phyloP scores from a whole-genome alignment of 2,797 vertebrate species.

The Xenopus petersii region DNA sequence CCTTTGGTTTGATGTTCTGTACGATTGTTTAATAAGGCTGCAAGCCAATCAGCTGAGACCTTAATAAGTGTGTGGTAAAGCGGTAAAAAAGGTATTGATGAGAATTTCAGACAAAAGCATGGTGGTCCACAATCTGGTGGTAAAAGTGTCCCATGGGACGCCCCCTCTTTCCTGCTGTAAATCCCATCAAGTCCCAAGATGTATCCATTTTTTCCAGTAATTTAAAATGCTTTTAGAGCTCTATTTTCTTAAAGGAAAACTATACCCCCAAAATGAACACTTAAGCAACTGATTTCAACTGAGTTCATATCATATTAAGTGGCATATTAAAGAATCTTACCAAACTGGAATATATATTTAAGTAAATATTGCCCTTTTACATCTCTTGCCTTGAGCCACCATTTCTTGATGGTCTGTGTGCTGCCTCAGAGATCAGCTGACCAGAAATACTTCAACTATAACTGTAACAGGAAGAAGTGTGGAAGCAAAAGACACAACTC shows the following conservation, averaged over 20 bases:
- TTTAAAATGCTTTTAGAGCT: slow-evolving; percentile 14
- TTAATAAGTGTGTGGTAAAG: background rate
- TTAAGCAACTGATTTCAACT: too few relatives aligned
- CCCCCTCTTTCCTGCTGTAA: slow-evolving; percentile 38
- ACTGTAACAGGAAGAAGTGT: too few relatives aligned
- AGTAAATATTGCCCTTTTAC: too few relatives aligned
- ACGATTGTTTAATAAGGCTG: background rate
- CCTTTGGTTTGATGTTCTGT: background rate
- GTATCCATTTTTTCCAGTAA: slow-evolving; percentile 13
- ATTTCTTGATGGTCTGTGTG: too few relatives aligned
- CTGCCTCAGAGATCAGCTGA: too few relatives aligned
- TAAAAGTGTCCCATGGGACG: slow-evolving; percentile 18
- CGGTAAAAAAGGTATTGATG: slow-evolving; percentile 17
- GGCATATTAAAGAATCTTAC: too few relatives aligned
- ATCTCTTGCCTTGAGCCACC: too few relatives aligned
- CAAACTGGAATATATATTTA: too few relatives aligned
- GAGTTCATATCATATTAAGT: too few relatives aligned
- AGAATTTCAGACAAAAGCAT: slow-evolving; percentile 40
- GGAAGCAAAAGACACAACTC: too few relatives aligned
- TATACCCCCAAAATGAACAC: too few relatives aligned
- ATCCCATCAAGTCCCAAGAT: slow-evolving; percentile 29
- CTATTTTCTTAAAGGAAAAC: slow-evolving; percentile 21
- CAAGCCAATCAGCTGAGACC: background rate
- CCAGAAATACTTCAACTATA: too few relatives aligned
- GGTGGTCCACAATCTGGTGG: slow-evolving; percentile 25